Base-by-base conservation (phyloP, 2,888 invertebrate species). In the Agonum fuliginosum region DNA sequence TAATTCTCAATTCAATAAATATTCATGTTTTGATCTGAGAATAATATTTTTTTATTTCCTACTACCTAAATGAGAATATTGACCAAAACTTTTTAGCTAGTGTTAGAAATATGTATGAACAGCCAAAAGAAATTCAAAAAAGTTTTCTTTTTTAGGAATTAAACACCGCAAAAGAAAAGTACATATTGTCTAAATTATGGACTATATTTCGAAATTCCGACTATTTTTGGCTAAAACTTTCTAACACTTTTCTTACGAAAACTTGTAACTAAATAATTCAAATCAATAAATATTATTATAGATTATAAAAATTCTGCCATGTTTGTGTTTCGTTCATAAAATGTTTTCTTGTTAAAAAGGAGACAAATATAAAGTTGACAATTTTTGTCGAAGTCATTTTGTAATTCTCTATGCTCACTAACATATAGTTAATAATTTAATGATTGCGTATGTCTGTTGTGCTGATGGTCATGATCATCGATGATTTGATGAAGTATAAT, bases 401-500 rank as follows among this genome's bases (percentile, higher is more conserved):
- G 46, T 46, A 17, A 46, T 17, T 17, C 1, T 46, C 46, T 46
- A 12, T 46, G 17, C 46, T 46, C 12, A 12, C 17, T 46, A 17
- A 46, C 6, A 46, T 17, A 17, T 46, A 46, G 46, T 46, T 17
- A 17, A 46, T 46, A 12, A 46, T 46, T 46, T 14, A 46, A 46
- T 46, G 17, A 46, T 46, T 17, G 46, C 17, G 30, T 5, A 30
- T 30, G 30, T 5, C 6, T 30, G 3, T 30, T 46, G 46, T 46
- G 46, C 17, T 37, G 37, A 37, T 37, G 4, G 37, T 37, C 37
- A 37, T 46, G 14, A 46, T 46, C 14, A 3, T 17, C 46, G 37
- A 37, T 37, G 37, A 37, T 37, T 37, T 37, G 37, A 37, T 37
- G 46, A 46, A 14, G 46, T 46, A 46, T 46, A 46, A 46, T 46